A percentile compares a stretch with the other conserved stretches of the same genome.
These are phyloP conservation scores for Tinamus major DNA, from an alignment of 2,797 vertebrate genomes.

Conservation along the genomic window DNA sequence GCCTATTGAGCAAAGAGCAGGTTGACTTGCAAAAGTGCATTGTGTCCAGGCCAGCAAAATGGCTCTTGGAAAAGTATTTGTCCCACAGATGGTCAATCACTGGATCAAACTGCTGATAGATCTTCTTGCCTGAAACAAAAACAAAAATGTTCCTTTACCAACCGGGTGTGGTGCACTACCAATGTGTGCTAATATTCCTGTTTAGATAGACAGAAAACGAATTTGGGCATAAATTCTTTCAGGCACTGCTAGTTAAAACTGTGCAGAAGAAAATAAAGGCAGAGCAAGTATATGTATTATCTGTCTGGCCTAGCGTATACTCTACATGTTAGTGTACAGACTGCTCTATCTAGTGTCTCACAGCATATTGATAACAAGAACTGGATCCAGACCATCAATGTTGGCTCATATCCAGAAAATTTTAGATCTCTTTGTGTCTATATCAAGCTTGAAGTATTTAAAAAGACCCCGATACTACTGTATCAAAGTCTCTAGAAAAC, in stretches of 20 bases:
- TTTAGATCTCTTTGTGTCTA: neutral
- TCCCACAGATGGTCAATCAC: neutral
- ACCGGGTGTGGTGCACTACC: neutral
- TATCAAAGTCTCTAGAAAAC: constrained; percentile 51
- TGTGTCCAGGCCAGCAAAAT: neutral
- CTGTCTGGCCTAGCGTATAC: neutral
- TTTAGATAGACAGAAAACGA: neutral
- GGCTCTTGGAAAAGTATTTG: neutral
- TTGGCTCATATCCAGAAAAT: constrained; percentile 2
- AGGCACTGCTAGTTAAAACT: neutral
- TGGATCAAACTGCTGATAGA: neutral
- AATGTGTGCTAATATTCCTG: neutral
- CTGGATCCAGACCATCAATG: neutral
- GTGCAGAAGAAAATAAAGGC: neutral
- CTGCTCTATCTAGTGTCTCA: neutral
- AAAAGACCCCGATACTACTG: constrained; percentile 3
- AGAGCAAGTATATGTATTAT: neutral
- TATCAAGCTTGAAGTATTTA: constrained; percentile 49
- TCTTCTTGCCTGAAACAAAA: neutral
- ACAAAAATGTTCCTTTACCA: neutral
- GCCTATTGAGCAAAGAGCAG: neutral
- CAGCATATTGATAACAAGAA: neutral
- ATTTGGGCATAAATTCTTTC: neutral
- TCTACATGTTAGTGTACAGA: neutral
- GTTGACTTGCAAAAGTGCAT: neutral